Evolutionary conservation across 2,113 vertebrate species (phyloP).

Genomic region (Mionectes macconnelli): DNA sequence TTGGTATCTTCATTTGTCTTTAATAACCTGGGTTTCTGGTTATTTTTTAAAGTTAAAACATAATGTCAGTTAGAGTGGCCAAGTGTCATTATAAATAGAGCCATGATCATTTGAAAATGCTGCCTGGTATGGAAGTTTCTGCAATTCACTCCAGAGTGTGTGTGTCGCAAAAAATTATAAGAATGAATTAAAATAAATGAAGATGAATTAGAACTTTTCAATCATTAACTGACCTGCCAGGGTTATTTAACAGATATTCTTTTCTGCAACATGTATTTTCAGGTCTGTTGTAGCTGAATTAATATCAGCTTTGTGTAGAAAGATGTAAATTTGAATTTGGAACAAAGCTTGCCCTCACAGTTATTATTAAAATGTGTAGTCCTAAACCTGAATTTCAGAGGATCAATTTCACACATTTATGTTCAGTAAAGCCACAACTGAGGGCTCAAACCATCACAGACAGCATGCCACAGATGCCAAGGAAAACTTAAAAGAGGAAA

Average conservation of each 20-base stretch:
- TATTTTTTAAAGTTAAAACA: conserved; percentile 43
- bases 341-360: not conserved
- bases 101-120: not conserved
- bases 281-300: not conserved
- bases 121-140: not conserved
- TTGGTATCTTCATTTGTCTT: not conserved
- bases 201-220: not conserved
- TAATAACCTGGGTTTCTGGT: not conserved
- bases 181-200: not conserved
- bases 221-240: not conserved
- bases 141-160: not conserved
- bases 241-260: not conserved
- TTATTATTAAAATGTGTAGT: not conserved
- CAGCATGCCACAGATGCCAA: not conserved
- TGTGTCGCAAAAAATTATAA: not conserved
- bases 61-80: not conserved
- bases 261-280: not conserved
- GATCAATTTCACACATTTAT: not conserved
- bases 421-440: not conserved
- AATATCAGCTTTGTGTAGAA: not conserved
- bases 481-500: not conserved
- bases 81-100: conserved; percentile 36
- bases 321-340: not conserved
- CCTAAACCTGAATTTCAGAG: not conserved
- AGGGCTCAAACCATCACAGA: not conserved